Evolutionary conservation across 2,113 vertebrate genomes (phyloP).

Genomic region (Chaetodon auriga): DNA sequence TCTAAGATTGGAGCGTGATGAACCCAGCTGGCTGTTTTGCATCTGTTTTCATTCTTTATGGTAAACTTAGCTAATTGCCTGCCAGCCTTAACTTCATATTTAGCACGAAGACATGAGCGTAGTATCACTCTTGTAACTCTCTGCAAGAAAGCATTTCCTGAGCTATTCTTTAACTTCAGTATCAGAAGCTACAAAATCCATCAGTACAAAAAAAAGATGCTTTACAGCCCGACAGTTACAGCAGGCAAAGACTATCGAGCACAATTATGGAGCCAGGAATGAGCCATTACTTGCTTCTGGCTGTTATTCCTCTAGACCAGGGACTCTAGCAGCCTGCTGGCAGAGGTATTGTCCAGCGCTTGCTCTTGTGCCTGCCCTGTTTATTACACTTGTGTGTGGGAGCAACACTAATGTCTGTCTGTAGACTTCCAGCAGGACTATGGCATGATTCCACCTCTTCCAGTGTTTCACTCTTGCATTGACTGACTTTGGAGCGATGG

Average conservation of each 20-base stretch:
- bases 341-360: neutral
- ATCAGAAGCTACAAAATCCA: neutral
- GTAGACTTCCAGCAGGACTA: conserved; percentile 1
- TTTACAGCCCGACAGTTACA: neutral
- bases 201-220: neutral
- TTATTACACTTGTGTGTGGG: neutral
- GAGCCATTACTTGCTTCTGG: neutral
- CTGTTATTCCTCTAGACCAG: neutral
- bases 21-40: too few species aligned
- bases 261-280: neutral
- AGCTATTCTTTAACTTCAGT: neutral
- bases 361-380: neutral
- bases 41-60: neutral
- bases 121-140: neutral
- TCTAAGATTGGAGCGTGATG: neutral
- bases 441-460: neutral
- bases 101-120: neutral
- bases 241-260: neutral
- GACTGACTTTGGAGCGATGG: neutral
- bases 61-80: too few species aligned
- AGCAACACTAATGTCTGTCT: conserved; percentile 2
- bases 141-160: too few species aligned
- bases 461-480: neutral
- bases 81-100: neutral
- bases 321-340: neutral